Evolutionary conservation across 2,113 vertebrate species (phyloP).

Genomic region (Mellivora capensis): DNA sequence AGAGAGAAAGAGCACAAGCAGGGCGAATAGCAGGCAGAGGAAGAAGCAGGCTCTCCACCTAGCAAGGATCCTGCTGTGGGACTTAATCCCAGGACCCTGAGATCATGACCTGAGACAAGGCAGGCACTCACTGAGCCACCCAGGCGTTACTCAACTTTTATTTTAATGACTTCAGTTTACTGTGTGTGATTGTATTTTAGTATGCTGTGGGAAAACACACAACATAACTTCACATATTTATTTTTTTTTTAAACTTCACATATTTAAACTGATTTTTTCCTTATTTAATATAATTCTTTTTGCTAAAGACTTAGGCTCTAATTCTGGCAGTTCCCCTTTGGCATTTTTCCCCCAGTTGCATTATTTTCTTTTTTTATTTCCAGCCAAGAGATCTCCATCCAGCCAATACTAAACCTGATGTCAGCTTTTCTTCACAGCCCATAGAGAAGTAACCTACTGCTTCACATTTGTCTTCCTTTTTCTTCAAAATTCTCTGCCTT

Average conservation of each 20-base stretch:
- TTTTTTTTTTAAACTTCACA: neutral
- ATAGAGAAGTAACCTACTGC: neutral
- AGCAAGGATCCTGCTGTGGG: no score
- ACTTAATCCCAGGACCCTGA: no score
- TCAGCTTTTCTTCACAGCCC: neutral
- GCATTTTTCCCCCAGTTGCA: neutral
- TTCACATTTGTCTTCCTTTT: neutral
- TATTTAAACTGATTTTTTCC: neutral
- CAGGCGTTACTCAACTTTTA: neutral
- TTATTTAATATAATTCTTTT: neutral
- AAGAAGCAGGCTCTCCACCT: no score
- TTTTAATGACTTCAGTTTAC: neutral
- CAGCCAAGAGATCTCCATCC: neutral
- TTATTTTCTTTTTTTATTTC: neutral
- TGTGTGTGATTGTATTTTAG: neutral
- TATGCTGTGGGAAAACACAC: neutral
- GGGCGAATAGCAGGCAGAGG: no score
- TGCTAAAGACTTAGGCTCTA: neutral
- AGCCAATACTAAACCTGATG: neutral
- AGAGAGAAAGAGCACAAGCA: no score
- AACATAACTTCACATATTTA: neutral
- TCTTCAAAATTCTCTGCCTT: constrained; percentile 46
- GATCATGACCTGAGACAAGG: no score
- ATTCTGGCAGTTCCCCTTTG: neutral
- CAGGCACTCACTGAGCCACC: no score